phyloP scores from a whole-genome alignment of 2,113 vertebrate species.

The Fregata magnificens region DNA sequence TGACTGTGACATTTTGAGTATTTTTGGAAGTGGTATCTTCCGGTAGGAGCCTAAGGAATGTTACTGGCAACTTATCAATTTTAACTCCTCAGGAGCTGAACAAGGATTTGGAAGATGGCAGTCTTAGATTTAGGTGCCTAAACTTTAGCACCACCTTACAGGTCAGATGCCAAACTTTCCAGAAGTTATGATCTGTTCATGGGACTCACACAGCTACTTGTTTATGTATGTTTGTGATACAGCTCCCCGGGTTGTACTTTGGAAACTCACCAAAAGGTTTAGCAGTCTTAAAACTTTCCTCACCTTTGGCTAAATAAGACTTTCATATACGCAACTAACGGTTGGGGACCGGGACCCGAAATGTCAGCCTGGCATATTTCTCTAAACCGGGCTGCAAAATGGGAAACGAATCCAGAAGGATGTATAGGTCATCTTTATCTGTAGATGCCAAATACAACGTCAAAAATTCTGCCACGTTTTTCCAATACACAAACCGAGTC shows the following conservation, averaged over 20 bases:
- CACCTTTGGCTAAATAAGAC: conserved; percentile 3
- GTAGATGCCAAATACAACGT: not conserved
- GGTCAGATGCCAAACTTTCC: not conserved
- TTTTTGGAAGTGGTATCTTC: not conserved
- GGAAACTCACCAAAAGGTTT: not conserved
- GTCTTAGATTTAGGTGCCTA: not conserved
- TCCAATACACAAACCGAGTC: not conserved
- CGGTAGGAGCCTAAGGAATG: not conserved
- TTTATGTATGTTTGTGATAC: conserved; percentile 8
- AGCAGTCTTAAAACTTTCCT: conserved; percentile 28
- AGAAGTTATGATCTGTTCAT: conserved; percentile 16
- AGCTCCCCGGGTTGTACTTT: not conserved
- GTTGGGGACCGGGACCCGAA: not conserved
- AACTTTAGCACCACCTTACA: not conserved
- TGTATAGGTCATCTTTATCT: not conserved
- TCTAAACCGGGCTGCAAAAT: not conserved
- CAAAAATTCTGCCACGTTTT: not conserved
- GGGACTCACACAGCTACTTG: not conserved
- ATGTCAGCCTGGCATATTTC: not conserved
- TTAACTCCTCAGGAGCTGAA: not conserved
- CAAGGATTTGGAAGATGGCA: not conserved
- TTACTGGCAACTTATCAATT: not conserved
- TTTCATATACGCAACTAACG: not conserved
- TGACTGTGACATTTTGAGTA: not conserved
- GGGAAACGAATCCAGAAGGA: not conserved